phyloP scores from a whole-genome alignment of 2,113 vertebrate species.

The Xyrauchen texanus region DNA sequence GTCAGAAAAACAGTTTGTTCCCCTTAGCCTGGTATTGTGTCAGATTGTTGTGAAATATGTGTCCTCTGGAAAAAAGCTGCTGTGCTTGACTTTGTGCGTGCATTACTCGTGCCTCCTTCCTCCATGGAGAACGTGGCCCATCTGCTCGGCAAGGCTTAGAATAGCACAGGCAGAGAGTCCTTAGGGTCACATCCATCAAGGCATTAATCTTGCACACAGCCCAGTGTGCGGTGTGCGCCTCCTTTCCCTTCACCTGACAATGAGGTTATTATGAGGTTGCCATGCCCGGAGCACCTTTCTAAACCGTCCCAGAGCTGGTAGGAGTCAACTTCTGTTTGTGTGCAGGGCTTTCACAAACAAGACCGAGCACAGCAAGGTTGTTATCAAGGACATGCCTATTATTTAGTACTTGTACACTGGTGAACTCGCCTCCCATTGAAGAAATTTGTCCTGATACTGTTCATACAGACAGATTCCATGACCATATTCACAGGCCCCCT shows the following conservation, averaged over 20 bases:
- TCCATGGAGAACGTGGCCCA: conserved; percentile 46
- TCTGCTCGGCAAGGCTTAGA: conserved; percentile 55
- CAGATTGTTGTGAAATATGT: conserved; percentile 17
- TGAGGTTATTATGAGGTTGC: conserved; percentile 46
- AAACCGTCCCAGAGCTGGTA: conserved; percentile 37
- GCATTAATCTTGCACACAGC: conserved; percentile 47
- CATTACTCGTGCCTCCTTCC: conserved; percentile 15
- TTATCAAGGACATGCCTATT: conserved; percentile 25
- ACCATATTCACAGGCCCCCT: too few relatives aligned
- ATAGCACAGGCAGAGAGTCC: conserved; percentile 48
- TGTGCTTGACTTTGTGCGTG: not conserved
- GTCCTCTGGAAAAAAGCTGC: conserved; percentile 35
- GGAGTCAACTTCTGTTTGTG: conserved; percentile 27
- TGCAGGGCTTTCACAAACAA: conserved; percentile 35
- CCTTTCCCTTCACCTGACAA: conserved; percentile 48
- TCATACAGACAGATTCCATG: too few relatives aligned
- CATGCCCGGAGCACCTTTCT: conserved; percentile 43
- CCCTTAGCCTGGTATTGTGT: conserved; percentile 13
- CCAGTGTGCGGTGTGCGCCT: conserved; percentile 3
- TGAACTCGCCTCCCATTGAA: not conserved
- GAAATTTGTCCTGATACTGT: too few relatives aligned
- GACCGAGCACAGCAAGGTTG: conserved; percentile 23
- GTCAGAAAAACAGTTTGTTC: conserved; percentile 30
- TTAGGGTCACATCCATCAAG: conserved; percentile 45
- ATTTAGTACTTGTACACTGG: conserved; percentile 5